phyloP scores from a whole-genome alignment of 2,113 vertebrate species.

The Oryzias celebensis region DNA sequence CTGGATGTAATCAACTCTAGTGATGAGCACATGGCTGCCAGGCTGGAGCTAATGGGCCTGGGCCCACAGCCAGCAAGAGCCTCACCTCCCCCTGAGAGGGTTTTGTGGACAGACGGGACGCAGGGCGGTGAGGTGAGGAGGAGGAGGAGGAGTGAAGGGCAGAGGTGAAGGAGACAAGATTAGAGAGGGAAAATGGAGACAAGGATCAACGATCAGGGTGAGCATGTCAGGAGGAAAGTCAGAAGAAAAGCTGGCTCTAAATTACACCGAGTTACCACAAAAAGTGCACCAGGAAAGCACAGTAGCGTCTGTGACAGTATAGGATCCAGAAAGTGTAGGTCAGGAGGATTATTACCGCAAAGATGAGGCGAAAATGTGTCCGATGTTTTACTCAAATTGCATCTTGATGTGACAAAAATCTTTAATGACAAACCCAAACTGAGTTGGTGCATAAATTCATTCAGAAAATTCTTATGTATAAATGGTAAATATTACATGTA shows the following conservation, averaged over 20 bases:
- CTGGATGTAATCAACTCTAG: conserved; percentile 70
- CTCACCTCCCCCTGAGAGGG: conserved; percentile 53
- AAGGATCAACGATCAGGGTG: conserved; percentile 33
- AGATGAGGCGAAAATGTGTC: background rate
- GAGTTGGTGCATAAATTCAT: too few relatives aligned
- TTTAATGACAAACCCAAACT: too few relatives aligned
- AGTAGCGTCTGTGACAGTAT: conserved; percentile 2
- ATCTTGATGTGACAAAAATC: too few relatives aligned
- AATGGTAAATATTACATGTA: too few relatives aligned
- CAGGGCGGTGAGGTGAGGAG: conserved; percentile 16
- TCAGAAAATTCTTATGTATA: too few relatives aligned
- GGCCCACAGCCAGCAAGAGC: conserved; percentile 60
- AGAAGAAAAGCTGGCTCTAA: conserved; percentile 7
- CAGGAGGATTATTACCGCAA: conserved; percentile 13
- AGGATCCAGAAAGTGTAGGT: background rate
- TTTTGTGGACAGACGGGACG: conserved; percentile 35
- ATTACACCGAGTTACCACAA: background rate
- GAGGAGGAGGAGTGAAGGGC: conserved; percentile 29
- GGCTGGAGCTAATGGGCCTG: conserved; percentile 72
- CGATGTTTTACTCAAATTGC: too few relatives aligned
- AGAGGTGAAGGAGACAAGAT: conserved; percentile 50
- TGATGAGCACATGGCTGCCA: conserved; percentile 75
- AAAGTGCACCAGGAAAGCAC: background rate
- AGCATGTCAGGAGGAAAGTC: conserved; percentile 6
- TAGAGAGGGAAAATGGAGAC: conserved; percentile 18